Conservation (phyloP, 2,113 vertebrate species). For the Dromaius novaehollandiae region DNA sequence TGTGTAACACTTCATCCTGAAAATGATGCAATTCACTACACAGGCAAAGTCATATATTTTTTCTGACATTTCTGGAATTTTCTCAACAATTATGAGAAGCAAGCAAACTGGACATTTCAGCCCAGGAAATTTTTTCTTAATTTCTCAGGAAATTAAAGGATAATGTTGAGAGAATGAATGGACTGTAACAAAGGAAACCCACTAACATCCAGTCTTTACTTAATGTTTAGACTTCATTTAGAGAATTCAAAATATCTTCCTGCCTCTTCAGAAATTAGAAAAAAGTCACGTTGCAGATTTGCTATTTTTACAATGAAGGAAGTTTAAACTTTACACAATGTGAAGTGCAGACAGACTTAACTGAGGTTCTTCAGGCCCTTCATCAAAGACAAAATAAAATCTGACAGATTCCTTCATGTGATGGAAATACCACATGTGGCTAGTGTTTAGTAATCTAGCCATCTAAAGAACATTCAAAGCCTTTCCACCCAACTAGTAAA, state of each 20-base stretch:
- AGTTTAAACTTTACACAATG: conserved; percentile 14
- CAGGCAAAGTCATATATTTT: not conserved
- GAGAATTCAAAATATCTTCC: not conserved
- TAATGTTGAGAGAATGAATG: not conserved
- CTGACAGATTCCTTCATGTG: conserved; percentile 61
- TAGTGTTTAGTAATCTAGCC: conserved; percentile 40
- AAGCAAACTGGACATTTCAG: not conserved
- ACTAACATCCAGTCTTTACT: not conserved
- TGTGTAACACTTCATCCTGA: not conserved
- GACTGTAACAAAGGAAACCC: not conserved
- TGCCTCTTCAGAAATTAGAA: conserved; percentile 40
- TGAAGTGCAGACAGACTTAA: conserved; percentile 39
- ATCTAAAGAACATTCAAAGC: conserved; percentile 31
- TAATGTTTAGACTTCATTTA: not conserved
- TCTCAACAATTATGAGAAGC: not conserved
- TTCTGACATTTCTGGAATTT: not conserved
- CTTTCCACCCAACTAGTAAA: conserved; percentile 6
- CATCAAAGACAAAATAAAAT: conserved; percentile 54
- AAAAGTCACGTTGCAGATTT: conserved; percentile 33
- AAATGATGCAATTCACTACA: not conserved
- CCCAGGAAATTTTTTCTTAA: not conserved
- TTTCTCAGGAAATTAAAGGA: not conserved
- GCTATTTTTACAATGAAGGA: conserved; percentile 44
- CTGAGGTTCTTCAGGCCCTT: conserved; percentile 12
- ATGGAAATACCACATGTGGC: conserved; percentile 46